phyloP scores from a whole-genome alignment of 2,797 vertebrate genomes.

The Leptatherina wallacei region DNA sequence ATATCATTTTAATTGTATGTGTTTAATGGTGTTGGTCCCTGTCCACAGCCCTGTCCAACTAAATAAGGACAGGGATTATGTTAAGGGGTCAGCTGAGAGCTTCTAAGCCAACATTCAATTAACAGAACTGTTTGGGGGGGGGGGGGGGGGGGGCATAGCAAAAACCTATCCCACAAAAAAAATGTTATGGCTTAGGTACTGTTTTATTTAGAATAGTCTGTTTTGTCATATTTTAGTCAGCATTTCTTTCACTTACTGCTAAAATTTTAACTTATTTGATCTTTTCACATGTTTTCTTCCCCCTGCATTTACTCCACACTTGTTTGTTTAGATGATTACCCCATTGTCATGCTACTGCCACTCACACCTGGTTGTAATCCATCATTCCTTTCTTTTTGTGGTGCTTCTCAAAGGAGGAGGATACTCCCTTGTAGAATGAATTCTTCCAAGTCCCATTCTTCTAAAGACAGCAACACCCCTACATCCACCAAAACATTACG shows the following conservation, averaged over 20 bases:
- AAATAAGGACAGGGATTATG: neutral
- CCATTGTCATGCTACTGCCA: neutral
- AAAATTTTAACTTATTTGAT: neutral
- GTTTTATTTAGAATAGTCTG: neutral
- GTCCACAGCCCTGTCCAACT: neutral
- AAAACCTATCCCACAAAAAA: neutral
- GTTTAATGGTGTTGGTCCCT: neutral
- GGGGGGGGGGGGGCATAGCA: too few relatives aligned
- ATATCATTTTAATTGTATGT: conserved; percentile 1
- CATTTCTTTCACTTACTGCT: neutral
- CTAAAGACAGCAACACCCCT: neutral
- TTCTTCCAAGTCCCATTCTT: neutral
- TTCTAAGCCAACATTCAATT: neutral
- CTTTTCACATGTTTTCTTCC: neutral
- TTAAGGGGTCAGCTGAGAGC: neutral
- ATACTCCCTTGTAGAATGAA: neutral
- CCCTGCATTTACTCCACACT: neutral
- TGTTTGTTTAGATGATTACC: neutral
- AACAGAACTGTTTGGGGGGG: neutral
- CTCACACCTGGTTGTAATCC: neutral
- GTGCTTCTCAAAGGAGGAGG: neutral
- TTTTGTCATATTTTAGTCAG: neutral
- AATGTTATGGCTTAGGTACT: neutral
- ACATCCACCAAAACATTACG: too few relatives aligned
- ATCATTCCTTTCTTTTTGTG: neutral